Conservation (phyloP, 2,797 vertebrate genomes). For the Neomorphus geoffroyi region DNA sequence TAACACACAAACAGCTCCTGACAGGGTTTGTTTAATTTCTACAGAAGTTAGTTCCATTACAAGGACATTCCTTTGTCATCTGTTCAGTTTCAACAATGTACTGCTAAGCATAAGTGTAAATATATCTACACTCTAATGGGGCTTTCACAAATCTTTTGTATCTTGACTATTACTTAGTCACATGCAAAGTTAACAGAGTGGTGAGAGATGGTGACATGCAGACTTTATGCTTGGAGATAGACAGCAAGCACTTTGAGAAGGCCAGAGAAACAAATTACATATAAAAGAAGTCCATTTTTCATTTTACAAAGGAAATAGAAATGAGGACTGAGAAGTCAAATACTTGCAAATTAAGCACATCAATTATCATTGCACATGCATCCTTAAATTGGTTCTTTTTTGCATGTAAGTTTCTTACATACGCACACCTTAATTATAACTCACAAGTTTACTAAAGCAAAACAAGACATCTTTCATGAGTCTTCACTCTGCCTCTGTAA, state of each 20-base stretch:
- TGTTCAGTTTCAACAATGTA: neutral
- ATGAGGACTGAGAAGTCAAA: neutral
- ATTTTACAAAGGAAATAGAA: neutral
- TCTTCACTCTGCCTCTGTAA: neutral
- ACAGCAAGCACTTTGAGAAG: neutral
- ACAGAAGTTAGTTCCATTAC: neutral
- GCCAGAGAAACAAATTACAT: neutral
- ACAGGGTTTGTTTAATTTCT: neutral
- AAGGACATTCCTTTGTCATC: neutral
- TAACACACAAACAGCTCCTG: accelerated
- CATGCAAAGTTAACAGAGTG: neutral
- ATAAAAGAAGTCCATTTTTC: neutral
- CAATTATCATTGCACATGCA: neutral
- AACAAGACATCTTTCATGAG: neutral
- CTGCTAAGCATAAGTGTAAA: neutral
- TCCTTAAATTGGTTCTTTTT: neutral
- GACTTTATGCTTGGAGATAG: neutral
- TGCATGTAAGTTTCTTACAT: neutral
- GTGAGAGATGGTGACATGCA: neutral
- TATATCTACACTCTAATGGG: neutral
- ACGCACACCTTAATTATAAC: neutral
- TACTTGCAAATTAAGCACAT: neutral
- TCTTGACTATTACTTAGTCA: neutral
- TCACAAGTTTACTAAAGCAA: neutral
- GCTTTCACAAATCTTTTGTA: neutral